These are phyloP conservation scores for Cancer borealis DNA, from an alignment of 2,888 invertebrate species.

Conservation along the genomic window DNA sequence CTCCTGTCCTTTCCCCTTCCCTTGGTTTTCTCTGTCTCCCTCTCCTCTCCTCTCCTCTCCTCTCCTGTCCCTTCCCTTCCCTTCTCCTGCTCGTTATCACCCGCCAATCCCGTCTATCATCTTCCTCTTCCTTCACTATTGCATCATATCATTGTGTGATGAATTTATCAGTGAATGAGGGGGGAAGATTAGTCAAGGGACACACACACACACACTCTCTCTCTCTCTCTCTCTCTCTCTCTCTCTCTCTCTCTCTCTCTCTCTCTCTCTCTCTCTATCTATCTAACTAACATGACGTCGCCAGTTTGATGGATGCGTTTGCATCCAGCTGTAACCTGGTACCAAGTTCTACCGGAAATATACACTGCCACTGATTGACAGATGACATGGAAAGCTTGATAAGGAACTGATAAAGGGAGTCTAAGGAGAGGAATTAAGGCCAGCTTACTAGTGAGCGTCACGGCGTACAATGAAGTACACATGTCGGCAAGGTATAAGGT, in stretches of 20 bases:
- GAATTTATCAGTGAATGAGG: not conserved
- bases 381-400: not conserved
- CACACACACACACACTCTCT: not conserved
- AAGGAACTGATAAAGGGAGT: not conserved
- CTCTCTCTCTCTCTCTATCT: not conserved
- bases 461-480: not conserved
- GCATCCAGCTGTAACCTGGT: not conserved
- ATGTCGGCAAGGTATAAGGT: not conserved
- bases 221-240: slow-evolving; percentile 27
- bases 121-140: not conserved
- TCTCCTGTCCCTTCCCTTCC: not conserved
- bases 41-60: not conserved
- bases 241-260: slow-evolving; percentile 26
- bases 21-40: not conserved
- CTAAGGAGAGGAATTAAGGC: not conserved
- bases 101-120: not conserved
- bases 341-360: not conserved
- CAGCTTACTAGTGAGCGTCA: not conserved
- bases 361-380: not conserved
- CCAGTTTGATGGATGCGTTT: no score
- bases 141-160: not conserved
- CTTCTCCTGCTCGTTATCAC: not conserved
- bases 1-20: not conserved
- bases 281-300: no score
- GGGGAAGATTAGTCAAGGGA: not conserved